Percentiles rank a stretch among this genome's conserved stretches.
Evolutionary conservation across 1,140 invertebrate genomes (phyloP).

Genomic region (Drosophila micromelanica): DNA sequence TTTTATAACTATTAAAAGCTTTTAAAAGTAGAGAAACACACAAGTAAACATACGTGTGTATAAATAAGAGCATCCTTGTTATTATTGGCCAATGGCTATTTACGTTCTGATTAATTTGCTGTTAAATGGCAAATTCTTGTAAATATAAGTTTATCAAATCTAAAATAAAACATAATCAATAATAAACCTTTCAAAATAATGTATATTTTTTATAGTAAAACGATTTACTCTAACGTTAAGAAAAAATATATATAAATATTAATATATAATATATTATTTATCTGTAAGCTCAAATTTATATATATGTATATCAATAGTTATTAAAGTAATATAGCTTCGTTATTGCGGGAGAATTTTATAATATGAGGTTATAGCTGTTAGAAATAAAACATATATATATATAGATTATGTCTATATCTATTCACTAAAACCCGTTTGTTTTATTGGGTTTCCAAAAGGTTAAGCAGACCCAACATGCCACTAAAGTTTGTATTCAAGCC

Average conservation of each 20-base stretch:
- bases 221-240: background rate
- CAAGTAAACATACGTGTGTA: conserved; percentile 2
- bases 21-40: conserved; percentile 40
- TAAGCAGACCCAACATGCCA: background rate
- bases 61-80: conserved; percentile 25
- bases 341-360: background rate
- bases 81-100: conserved; percentile 30
- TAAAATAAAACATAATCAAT: conserved; percentile 10
- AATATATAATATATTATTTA: too few relatives aligned
- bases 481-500: conserved; percentile 2
- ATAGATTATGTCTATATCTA: background rate
- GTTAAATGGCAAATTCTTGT: conserved; percentile 35
- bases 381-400: background rate
- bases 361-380: background rate
- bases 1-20: conserved; percentile 47
- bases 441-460: background rate
- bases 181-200: background rate
- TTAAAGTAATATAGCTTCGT: background rate
- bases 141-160: conserved; percentile 24
- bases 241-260: conserved; percentile 5
- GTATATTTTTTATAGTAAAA: conserved; percentile 4
- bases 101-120: conserved; percentile 21
- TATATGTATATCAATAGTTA: background rate
- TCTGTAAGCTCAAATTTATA: too few relatives aligned
- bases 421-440: background rate